Conservation (phyloP, 1,140 invertebrate genomes). For the Globodera rostochiensis region DNA sequence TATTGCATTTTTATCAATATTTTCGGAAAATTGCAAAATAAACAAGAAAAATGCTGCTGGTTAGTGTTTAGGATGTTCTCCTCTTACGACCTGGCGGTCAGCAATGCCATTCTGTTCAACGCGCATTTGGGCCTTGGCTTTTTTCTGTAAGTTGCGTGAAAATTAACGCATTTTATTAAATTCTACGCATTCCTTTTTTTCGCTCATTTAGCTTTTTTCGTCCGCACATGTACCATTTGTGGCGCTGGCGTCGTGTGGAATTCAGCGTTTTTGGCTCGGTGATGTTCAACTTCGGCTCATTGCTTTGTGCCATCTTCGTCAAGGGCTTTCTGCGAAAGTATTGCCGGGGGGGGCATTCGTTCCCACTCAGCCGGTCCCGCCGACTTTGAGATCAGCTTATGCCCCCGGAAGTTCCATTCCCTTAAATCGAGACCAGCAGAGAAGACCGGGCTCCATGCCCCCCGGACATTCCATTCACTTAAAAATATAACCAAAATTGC, state of each 20-base stretch:
- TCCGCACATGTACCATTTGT: constrained; percentile 16
- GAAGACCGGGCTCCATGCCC: no score
- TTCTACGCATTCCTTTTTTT: not conserved
- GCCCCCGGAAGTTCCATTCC: no score
- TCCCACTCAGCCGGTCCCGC: no score
- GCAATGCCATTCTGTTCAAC: constrained; percentile 23
- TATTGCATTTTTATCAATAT: no score
- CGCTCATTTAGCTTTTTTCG: constrained; percentile 22
- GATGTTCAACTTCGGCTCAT: constrained; percentile 28
- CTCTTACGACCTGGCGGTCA: constrained; percentile 15
- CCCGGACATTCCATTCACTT: not conserved
- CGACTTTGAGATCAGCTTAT: no score
- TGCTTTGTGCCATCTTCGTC: constrained; percentile 19
- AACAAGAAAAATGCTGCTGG: not conserved
- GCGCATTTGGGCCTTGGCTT: constrained; percentile 27
- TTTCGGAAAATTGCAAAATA: no score
- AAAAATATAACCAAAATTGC: not conserved
- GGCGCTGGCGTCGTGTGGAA: constrained; percentile 28
- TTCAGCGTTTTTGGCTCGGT: constrained; percentile 28
- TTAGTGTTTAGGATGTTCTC: constrained; percentile 16
- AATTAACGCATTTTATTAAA: not conserved
- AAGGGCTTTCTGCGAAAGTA: constrained; percentile 23
- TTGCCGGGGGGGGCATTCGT: no score
- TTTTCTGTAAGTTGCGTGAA: constrained; percentile 5
- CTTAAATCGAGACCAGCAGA: no score